Evolutionary conservation across 1,140 invertebrate species (phyloP).

Genomic region (Matsumurasca onukii): DNA sequence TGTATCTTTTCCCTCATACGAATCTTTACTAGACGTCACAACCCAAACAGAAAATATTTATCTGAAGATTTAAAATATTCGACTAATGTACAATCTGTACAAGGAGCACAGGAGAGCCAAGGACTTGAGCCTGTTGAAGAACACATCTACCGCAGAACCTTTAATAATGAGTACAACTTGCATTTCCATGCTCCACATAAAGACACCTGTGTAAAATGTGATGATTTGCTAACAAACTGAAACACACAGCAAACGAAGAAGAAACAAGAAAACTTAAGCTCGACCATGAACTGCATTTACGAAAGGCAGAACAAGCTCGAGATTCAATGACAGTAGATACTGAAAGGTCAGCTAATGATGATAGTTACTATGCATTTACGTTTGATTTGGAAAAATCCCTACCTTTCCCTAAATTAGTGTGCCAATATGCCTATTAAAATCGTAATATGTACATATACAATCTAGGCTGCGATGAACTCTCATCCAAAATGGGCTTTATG

Average conservation of each 20-base stretch:
- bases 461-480: conserved; percentile 36
- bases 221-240: conserved; percentile 36
- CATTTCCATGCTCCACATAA: conserved; percentile 50
- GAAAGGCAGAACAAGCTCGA: conserved; percentile 36
- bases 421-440: conserved; percentile 41
- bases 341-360: conserved; percentile 28
- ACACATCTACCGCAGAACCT: conserved; percentile 53
- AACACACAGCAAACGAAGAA: conserved; percentile 6
- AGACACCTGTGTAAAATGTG: conserved; percentile 41
- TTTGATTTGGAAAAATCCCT: conserved; percentile 43
- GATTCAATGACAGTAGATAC: conserved; percentile 33
- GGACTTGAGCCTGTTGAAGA: conserved; percentile 48
- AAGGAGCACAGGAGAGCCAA: conserved; percentile 46
- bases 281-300: conserved; percentile 38
- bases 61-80: conserved; percentile 50
- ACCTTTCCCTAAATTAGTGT: conserved; percentile 39
- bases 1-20: conserved; percentile 25
- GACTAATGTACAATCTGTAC: conserved; percentile 53
- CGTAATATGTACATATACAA: conserved; percentile 42
- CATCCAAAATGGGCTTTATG: conserved; percentile 3
- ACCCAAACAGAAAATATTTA: conserved; percentile 51
- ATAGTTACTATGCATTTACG: conserved; percentile 37
- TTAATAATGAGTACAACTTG: conserved; percentile 53
- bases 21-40: conserved; percentile 46
- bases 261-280: conserved; percentile 33